Evolutionary conservation across 2,113 vertebrate species (phyloP).

Genomic region (Hemiprocne comata): DNA sequence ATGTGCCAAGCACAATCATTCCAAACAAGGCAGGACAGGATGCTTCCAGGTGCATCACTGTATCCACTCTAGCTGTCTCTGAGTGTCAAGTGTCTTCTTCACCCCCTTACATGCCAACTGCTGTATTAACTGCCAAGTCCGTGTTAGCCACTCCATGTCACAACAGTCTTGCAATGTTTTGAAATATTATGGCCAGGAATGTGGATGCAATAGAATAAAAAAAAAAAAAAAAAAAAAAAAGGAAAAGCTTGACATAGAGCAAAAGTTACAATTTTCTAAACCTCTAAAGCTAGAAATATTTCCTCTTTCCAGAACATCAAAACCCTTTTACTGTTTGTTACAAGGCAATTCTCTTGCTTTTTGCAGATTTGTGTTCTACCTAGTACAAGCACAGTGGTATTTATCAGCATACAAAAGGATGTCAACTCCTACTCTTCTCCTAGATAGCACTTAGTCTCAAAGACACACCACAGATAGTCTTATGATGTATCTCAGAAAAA

Average conservation of each 20-base stretch:
- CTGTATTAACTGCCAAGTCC: not conserved
- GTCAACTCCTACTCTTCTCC: constrained; percentile 1
- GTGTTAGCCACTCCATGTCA: not conserved
- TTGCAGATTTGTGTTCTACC: not conserved
- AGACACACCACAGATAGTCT: not conserved
- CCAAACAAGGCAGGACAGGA: not conserved
- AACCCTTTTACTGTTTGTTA: not conserved
- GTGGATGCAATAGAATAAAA: not conserved
- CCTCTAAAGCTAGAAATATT: not conserved
- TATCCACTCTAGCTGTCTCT: not conserved
- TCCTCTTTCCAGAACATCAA: not conserved
- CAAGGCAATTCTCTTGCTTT: not conserved
- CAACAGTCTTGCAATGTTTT: not conserved
- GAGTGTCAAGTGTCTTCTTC: not conserved
- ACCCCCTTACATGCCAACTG: not conserved
- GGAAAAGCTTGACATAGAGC: not conserved
- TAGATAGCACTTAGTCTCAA: not conserved
- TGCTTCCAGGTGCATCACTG: not conserved
- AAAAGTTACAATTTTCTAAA: not conserved
- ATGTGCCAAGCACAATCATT: accelerated
- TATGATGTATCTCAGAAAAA: not conserved
- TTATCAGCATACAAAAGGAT: constrained; percentile 10
- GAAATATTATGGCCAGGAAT: not conserved
- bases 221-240: not conserved
- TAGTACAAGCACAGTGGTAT: not conserved